phyloP scores from a whole-genome alignment of 2,888 invertebrate genomes.

The Meganola albula region DNA sequence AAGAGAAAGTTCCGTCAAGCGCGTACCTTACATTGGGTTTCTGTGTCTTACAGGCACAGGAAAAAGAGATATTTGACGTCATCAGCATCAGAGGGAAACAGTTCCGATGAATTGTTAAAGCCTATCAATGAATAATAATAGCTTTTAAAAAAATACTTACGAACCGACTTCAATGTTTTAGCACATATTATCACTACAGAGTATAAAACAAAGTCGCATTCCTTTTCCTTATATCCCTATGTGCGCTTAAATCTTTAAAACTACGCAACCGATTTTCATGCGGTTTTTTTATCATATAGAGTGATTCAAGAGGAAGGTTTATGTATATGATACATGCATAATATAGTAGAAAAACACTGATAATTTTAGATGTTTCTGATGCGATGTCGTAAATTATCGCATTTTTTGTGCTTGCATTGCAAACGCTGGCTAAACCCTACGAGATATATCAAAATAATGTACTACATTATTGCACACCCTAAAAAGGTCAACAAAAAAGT shows the following conservation, averaged over 20 bases:
- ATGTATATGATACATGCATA: background rate
- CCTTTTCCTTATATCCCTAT: no score
- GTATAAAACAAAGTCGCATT: background rate
- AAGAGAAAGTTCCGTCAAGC: conserved; percentile 41
- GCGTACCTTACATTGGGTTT: conserved; percentile 60
- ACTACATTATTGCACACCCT: no score
- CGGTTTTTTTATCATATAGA: background rate
- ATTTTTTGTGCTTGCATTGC: no score
- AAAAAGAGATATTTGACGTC: conserved; percentile 35
- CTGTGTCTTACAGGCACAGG: conserved; percentile 38
- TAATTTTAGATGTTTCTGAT: no score
- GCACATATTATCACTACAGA: background rate
- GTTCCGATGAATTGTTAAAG: conserved; percentile 61
- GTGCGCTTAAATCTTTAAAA: background rate
- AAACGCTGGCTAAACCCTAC: no score
- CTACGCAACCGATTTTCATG: background rate
- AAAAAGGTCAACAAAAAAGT: no score
- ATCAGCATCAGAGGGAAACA: conserved; percentile 50
- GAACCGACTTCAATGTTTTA: background rate
- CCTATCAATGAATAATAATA: conserved; percentile 54
- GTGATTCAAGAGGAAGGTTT: background rate
- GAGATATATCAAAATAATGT: no score
- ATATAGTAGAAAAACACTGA: no score
- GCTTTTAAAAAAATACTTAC: background rate
- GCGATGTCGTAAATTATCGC: no score